phyloP scores from a whole-genome alignment of 2,797 vertebrate species.

The Yasuhikotakia modesta region DNA sequence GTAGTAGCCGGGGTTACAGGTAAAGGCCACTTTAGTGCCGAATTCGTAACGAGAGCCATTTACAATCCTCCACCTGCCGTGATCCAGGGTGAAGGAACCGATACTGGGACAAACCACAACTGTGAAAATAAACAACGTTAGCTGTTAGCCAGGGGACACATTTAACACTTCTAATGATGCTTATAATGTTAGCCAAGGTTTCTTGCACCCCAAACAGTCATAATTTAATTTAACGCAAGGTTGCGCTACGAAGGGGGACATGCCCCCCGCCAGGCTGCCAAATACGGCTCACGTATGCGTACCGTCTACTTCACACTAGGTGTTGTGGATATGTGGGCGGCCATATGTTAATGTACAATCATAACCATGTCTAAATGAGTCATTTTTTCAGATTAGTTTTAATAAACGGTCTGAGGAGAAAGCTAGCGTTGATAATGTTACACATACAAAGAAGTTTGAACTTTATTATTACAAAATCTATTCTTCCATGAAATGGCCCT shows the following conservation, averaged over 20 bases:
- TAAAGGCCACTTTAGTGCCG: slow-evolving; percentile 95
- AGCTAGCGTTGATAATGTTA: no score
- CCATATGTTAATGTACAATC: neutral
- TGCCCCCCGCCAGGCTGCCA: neutral
- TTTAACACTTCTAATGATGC: neutral
- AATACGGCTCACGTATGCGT: neutral
- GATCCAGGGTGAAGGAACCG: slow-evolving; percentile 94
- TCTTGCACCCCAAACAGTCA: neutral
- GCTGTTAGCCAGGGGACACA: neutral
- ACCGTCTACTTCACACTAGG: neutral
- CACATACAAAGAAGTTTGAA: no score
- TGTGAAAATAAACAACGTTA: slow-evolving; percentile 57
- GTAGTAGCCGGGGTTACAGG: slow-evolving; percentile 95
- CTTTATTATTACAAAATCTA: no score
- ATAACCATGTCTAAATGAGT: neutral
- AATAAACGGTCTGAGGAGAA: neutral
- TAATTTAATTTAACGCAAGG: neutral
- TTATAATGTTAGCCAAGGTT: neutral
- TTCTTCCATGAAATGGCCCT: no score
- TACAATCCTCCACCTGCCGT: slow-evolving; percentile 95
- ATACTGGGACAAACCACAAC: slow-evolving; percentile 95
- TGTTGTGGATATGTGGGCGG: neutral
- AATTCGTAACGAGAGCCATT: slow-evolving; percentile 97
- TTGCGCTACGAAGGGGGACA: neutral
- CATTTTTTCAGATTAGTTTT: neutral